Percentiles rank a stretch among this genome's conserved stretches.
These are phyloP conservation scores for Alethe castanea DNA, from an alignment of 2,113 vertebrate species.

Conservation along the genomic window DNA sequence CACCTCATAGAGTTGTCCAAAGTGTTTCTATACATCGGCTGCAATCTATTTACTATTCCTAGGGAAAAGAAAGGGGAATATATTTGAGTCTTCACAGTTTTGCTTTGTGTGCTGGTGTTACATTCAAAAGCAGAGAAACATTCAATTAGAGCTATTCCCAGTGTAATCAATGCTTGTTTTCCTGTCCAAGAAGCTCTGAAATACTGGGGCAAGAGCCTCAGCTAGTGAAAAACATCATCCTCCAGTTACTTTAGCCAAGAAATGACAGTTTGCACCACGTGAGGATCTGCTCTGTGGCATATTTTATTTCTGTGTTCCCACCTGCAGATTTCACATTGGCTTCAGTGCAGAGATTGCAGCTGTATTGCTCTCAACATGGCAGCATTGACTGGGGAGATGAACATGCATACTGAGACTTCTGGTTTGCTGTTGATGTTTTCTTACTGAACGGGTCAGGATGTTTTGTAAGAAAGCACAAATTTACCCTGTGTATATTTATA, in stretches of 20 bases:
- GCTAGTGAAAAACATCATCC: background rate
- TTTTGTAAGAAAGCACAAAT: background rate
- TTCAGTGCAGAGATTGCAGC: background rate
- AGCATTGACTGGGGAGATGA: background rate
- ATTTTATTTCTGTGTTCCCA: background rate
- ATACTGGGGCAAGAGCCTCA: background rate
- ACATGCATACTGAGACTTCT: background rate
- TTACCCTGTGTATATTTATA: background rate
- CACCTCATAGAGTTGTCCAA: background rate
- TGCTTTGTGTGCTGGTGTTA: background rate
- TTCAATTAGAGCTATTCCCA: background rate
- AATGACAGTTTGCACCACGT: background rate
- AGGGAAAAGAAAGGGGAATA: background rate
- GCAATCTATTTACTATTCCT: background rate
- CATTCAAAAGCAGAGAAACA: background rate
- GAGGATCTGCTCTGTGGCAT: background rate
- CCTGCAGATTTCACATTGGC: background rate
- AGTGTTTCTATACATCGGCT: background rate
- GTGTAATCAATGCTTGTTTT: background rate
- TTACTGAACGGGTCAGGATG: background rate
- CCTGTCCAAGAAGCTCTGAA: background rate
- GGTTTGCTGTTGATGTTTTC: background rate
- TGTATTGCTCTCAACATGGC: background rate
- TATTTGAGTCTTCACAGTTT: background rate
- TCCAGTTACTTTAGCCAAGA: background rate